A percentile compares a stretch with the other conserved stretches of the same genome.
These are phyloP conservation scores for Pterocles burchelli DNA, from an alignment of 2,113 vertebrate genomes.

Conservation along the genomic window DNA sequence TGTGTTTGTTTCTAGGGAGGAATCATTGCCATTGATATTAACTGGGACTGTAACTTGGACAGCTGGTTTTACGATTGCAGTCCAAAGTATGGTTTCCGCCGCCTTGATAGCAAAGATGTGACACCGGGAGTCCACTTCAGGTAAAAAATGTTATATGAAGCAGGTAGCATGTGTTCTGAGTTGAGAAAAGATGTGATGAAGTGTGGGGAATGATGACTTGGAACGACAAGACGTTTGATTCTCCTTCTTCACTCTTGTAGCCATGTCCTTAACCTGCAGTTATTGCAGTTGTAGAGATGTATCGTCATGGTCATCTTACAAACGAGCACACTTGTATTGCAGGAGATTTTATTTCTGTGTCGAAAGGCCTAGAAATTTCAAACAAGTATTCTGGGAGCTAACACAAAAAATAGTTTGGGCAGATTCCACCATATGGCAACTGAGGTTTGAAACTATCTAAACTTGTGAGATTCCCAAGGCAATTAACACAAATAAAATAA, in stretches of 20 bases:
- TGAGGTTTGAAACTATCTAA: background rate
- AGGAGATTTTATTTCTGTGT: background rate
- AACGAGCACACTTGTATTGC: background rate
- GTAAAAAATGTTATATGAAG: slow-evolving; percentile 35
- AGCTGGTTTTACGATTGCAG: slow-evolving; percentile 69
- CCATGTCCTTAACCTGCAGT: background rate
- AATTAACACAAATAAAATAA: background rate
- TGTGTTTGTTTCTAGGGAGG: slow-evolving; percentile 77
- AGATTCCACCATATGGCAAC: background rate
- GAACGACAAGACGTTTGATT: background rate
- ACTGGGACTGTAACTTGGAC: slow-evolving; percentile 88
- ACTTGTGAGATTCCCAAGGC: background rate
- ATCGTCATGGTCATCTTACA: background rate
- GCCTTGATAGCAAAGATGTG: slow-evolving; percentile 81
- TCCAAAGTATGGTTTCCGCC: slow-evolving; percentile 81
- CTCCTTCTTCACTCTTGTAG: background rate
- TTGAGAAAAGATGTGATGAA: background rate
- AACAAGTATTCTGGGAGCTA: background rate
- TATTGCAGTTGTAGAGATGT: background rate
- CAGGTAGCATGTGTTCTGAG: background rate
- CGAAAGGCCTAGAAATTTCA: background rate
- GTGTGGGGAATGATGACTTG: background rate
- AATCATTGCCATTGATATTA: slow-evolving; percentile 86
- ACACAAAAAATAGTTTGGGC: background rate
- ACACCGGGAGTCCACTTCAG: slow-evolving; percentile 85